Base-by-base conservation (phyloP, 2,113 vertebrate genomes). In the Poeciliopsis occidentalis region DNA sequence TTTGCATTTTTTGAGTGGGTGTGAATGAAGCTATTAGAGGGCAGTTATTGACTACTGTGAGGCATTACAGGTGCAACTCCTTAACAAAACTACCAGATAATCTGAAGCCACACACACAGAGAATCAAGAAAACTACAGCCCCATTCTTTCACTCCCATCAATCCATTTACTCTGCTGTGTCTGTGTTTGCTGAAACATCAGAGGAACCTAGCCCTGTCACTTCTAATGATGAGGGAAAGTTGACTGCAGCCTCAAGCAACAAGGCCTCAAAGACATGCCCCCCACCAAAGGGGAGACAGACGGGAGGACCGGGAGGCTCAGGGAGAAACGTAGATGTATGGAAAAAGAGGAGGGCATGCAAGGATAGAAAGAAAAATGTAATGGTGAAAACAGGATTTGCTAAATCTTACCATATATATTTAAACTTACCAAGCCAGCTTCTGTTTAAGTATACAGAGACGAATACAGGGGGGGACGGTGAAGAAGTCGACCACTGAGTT, bases 381-480 rank as follows among this genome's bases (percentile, higher is more conserved):
- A 57, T 31, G 51, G 11, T 60, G 66, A 67, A 67, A 54, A 4
- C 34, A 32, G 17, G 15, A 7, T 57, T 22, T n/a, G 22, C 24
- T 57, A 57, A 24, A 57, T 57, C 22, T 57, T n/a, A 57, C 2
- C 22, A 24, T 24, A 62, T 41, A 73, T 8, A 44, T 30, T 11
- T 32, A 68, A 60, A 96, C 98, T 98, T 95, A 99, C 98, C 98
- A 26, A 99, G 96, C 98, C 98, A 99, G 93, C 98, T 99, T 94
- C 98, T 97, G 95, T 98, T 99, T 92, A 99, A 92, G 95, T 99
- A 99, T 79, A 99, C 98, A 67, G 97, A n/a, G n/a, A n/a, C n/a
- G n/a, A n/a, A n/a, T n/a, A n/a, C n/a, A n/a, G n/a, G n/a, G n/a
- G n/a, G n/a, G n/a, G n/a, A n/a, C n/a, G n/a, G n/a, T n/a, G n/a